A percentile compares a stretch with the other conserved stretches of the same genome.
Evolutionary conservation across 2,888 invertebrate genomes (phyloP).

Genomic region (Endomychus coccineus): DNA sequence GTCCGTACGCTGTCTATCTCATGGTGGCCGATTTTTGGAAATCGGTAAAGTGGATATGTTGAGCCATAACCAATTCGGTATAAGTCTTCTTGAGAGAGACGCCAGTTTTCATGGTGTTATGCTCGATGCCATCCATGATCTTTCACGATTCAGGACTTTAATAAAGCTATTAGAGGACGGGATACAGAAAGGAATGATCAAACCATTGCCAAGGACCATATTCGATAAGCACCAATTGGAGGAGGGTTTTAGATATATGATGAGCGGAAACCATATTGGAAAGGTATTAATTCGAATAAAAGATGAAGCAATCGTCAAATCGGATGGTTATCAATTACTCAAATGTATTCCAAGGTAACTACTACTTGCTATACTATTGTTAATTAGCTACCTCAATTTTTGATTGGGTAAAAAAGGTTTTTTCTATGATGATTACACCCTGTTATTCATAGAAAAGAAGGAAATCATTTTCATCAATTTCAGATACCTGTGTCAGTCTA

Average conservation of each 20-base stretch:
- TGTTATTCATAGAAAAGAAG: background rate
- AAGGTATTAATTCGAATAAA: conserved; percentile 51
- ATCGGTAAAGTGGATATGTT: too few relatives aligned
- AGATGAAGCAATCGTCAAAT: conserved; percentile 25
- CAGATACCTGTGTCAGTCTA: conserved; percentile 16
- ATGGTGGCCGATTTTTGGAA: too few relatives aligned
- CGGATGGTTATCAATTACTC: background rate
- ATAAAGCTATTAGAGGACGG: conserved; percentile 35
- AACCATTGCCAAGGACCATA: conserved; percentile 58
- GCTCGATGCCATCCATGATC: conserved; percentile 49
- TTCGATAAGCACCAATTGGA: conserved; percentile 62
- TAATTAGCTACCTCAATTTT: background rate
- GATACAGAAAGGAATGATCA: conserved; percentile 56
- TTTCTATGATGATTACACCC: too few relatives aligned
- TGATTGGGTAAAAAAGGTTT: background rate
- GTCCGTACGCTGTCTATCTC: too few relatives aligned
- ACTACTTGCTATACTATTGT: background rate
- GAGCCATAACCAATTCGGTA: too few relatives aligned
- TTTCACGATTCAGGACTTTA: too few relatives aligned
- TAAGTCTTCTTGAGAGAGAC: conserved; percentile 64
- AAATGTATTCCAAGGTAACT: conserved; percentile 16
- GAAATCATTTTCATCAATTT: conserved; percentile 7
- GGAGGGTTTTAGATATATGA: conserved; percentile 60
- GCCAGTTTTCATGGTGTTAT: conserved; percentile 71
- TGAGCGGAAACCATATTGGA: conserved; percentile 71